Percentiles rank a stretch among this genome's conserved stretches.
phyloP scores from a whole-genome alignment of 2,113 vertebrate species.

The Tetrax tetrax region DNA sequence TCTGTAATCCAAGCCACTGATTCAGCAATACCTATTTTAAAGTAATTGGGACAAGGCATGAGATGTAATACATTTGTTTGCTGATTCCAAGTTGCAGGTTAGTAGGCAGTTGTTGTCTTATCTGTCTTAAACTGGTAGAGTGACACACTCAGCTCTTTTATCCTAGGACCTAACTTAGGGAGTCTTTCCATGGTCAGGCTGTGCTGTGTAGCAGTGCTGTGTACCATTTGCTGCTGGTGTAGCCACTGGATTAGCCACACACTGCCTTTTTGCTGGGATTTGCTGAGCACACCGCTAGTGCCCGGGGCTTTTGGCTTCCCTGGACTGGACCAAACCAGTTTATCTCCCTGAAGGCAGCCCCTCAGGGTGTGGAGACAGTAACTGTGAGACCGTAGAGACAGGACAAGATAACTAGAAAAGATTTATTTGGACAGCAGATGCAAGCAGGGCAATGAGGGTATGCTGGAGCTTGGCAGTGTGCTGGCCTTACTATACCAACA shows the following conservation, averaged over 20 bases:
- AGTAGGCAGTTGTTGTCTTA: background rate
- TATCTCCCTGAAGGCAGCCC: background rate
- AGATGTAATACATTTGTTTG: constrained; percentile 25
- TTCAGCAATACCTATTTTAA: constrained; percentile 30
- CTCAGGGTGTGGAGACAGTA: background rate
- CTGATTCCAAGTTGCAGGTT: constrained; percentile 29
- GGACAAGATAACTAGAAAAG: background rate
- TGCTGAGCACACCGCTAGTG: fast-evolving
- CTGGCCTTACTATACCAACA: background rate
- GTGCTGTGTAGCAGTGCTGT: background rate
- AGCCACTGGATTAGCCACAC: background rate
- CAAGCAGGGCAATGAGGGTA: background rate
- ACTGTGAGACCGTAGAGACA: background rate
- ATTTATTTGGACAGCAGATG: background rate
- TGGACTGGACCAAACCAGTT: background rate
- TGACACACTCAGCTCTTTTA: constrained; percentile 71
- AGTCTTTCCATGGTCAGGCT: background rate
- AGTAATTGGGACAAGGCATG: constrained; percentile 46
- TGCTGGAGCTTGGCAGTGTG: background rate
- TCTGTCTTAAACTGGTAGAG: constrained; percentile 87
- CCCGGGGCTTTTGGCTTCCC: background rate
- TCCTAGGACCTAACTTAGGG: background rate
- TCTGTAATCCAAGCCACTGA: background rate
- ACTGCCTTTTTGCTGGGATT: background rate
- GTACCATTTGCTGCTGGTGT: background rate